These are phyloP conservation scores for Saxidomus purpurata DNA, from an alignment of 1,140 invertebrate species.

Conservation along the genomic window DNA sequence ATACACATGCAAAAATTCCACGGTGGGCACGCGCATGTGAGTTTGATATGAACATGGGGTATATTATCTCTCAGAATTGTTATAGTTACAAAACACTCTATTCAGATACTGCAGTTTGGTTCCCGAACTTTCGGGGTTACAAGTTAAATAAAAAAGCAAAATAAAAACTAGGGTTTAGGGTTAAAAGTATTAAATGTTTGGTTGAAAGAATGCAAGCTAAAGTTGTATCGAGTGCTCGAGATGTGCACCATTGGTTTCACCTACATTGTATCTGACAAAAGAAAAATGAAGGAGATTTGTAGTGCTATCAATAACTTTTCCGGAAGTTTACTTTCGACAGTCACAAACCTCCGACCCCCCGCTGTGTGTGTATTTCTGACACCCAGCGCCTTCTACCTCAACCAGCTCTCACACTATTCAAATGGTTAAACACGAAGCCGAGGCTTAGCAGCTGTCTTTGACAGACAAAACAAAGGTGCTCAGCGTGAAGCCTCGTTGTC, in stretches of 20 bases:
- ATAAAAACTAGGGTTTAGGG: too few species aligned
- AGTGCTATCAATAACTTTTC: constrained; percentile 30
- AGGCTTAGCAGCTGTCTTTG: constrained; percentile 62
- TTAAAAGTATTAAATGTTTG: too few species aligned
- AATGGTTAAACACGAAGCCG: constrained; percentile 41
- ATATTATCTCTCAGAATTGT: too few species aligned
- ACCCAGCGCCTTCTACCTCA: not conserved
- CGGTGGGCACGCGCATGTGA: not conserved
- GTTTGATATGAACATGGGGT: too few species aligned
- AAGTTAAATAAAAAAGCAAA: too few species aligned
- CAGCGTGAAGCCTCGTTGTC: constrained; percentile 48
- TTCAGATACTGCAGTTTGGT: too few species aligned
- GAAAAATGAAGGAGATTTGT: not conserved
- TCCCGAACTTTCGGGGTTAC: too few species aligned
- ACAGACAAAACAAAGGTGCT: constrained; percentile 53
- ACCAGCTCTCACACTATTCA: constrained; percentile 33
- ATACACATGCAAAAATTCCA: constrained; percentile 21
- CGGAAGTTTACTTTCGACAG: constrained; percentile 53
- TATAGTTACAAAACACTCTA: too few species aligned
- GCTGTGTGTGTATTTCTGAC: constrained; percentile 4
- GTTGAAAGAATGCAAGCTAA: too few species aligned
- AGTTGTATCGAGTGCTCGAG: too few species aligned
- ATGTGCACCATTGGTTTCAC: not conserved
- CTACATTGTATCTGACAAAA: not conserved
- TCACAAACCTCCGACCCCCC: not conserved